phyloP scores from a whole-genome alignment of 2,888 invertebrate species.

The Macrosiphum euphorbiae region DNA sequence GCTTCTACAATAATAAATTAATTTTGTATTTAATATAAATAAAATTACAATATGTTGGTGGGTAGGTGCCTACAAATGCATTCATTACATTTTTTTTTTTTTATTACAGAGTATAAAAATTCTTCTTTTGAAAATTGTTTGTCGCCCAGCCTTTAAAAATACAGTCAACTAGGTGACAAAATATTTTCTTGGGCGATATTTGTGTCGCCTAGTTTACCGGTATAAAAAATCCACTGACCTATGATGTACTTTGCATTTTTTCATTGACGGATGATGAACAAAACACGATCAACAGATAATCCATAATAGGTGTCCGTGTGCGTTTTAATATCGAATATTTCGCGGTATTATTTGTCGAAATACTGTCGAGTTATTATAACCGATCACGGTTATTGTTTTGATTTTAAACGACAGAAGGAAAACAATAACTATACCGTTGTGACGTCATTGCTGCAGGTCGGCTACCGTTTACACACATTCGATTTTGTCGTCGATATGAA shows the following conservation, averaged over 20 bases:
- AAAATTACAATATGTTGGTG: too few species aligned
- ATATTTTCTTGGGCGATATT: too few species aligned
- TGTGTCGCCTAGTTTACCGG: too few species aligned
- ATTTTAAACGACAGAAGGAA: neutral
- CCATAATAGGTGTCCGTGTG: neutral
- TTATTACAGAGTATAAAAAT: too few species aligned
- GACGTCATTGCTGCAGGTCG: neutral
- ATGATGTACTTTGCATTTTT: neutral
- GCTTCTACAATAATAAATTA: too few species aligned
- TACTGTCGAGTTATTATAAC: neutral
- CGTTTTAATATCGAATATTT: neutral
- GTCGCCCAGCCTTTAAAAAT: too few species aligned
- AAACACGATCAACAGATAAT: neutral
- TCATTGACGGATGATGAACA: neutral
- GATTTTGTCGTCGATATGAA: neutral
- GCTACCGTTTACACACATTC: neutral
- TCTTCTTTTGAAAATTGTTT: too few species aligned
- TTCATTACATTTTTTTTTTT: too few species aligned
- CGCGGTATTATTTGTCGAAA: neutral
- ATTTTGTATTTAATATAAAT: too few species aligned
- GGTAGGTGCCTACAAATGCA: too few species aligned
- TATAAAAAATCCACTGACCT: too few species aligned
- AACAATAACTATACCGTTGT: neutral
- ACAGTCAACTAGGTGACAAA: too few species aligned
- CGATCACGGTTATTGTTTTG: neutral